These are phyloP conservation scores for Diadromus collaris DNA, from an alignment of 2,888 invertebrate species.

Conservation along the genomic window DNA sequence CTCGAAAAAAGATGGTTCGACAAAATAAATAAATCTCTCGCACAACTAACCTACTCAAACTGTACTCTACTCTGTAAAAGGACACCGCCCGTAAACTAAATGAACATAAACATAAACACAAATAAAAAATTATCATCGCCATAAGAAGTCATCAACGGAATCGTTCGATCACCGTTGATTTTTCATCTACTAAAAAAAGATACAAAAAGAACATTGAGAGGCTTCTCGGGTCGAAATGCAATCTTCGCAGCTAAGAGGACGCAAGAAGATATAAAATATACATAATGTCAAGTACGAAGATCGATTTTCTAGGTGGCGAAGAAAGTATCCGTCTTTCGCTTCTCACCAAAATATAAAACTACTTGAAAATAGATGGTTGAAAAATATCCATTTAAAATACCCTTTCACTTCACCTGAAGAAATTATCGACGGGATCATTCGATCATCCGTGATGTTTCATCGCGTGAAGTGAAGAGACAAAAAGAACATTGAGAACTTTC, in stretches of 20 bases:
- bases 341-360: not conserved
- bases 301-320: not conserved
- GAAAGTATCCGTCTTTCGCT: not conserved
- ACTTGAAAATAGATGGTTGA: not conserved
- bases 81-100: no score
- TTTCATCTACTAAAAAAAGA: not conserved
- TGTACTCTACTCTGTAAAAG: no score
- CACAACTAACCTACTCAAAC: no score
- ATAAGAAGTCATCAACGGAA: not conserved
- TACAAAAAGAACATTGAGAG: not conserved
- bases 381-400: not conserved
- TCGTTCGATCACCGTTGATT: not conserved
- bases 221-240: not conserved
- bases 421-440: not conserved
- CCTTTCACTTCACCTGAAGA: not conserved
- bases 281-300: not conserved
- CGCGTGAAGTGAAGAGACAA: not conserved
- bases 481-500: not conserved
- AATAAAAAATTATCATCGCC: not conserved
- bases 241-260: not conserved
- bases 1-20: not conserved
- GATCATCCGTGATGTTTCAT: not conserved
- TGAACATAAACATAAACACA: not conserved
- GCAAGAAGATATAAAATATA: not conserved
- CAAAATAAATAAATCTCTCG: no score